A percentile compares a stretch with the other conserved stretches of the same genome.
phyloP scores from a whole-genome alignment of 2,888 invertebrate species.

The Morpho deidamia region DNA sequence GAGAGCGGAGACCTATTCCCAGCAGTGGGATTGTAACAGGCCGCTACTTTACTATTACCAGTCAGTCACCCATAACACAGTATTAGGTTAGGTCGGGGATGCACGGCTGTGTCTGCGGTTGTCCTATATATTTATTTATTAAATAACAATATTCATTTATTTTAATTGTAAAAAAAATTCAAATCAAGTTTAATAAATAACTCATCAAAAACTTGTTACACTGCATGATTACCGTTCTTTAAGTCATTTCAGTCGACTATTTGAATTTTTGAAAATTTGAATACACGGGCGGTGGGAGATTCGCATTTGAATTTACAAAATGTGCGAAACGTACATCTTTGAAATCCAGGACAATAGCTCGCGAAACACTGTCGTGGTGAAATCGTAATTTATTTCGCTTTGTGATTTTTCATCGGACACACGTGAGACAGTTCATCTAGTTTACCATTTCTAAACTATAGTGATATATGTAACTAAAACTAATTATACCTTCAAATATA shows the following conservation, averaged over 20 bases:
- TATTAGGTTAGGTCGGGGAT: no score
- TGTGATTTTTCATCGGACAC: conserved; percentile 46
- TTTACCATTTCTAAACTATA: neutral
- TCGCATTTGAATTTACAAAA: conserved; percentile 10
- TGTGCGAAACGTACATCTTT: conserved; percentile 1
- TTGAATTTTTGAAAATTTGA: neutral
- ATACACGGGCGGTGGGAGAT: neutral
- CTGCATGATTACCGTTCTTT: conserved; percentile 14
- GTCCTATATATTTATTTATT: no score
- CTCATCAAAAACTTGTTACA: conserved; percentile 11
- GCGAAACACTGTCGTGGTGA: conserved; percentile 38
- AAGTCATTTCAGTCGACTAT: conserved; percentile 14
- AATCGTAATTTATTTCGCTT: conserved; percentile 51
- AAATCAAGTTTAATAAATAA: no score
- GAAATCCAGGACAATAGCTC: conserved; percentile 16
- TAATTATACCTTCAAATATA: no score
- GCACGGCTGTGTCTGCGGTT: no score
- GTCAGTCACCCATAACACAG: no score
- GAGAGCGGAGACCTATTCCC: no score
- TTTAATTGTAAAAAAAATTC: no score
- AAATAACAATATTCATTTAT: no score
- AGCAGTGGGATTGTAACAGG: no score
- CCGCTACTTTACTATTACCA: no score
- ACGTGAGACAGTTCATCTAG: neutral
- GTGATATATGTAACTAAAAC: no score